Base-by-base conservation (phyloP, 2,888 invertebrate species). In the Lagria hirta region DNA sequence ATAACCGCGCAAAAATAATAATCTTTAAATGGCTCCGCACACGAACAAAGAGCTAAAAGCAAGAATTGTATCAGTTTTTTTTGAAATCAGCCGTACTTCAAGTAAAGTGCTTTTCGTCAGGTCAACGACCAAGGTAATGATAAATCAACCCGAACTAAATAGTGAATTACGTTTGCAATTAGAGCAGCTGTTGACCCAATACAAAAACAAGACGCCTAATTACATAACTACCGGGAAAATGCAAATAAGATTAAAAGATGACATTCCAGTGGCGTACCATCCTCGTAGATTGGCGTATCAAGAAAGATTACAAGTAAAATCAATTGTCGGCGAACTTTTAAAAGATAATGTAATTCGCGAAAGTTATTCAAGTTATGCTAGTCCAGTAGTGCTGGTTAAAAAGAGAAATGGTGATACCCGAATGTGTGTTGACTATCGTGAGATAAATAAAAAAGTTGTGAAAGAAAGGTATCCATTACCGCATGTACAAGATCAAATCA, bases 291-390 rank as follows among this genome's bases (percentile, higher is more conserved):
- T 59, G 21, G 28, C 55, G n/a, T 35, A 28, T 22, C 36, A 36
- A 3, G 54, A 59, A 43, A 38, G 37, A 29, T 32, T 40, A 13
- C 40, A 48, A 38, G 49, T 59, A 13, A 46, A 34, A 46, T 23
- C 29, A 45, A 48, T 59, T 32, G 44, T 42, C 46, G 10, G 21
- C 14, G 46, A 52, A 22, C 40, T 51, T 11, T 37, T 54, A 14
- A 34, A 49, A n/a, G 49, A 54, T 4, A 49, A 46, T 1, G 48
- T 58, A 13, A 47, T 60, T 8, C 43, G 47, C 26, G 49, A 52
- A 22, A 51, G 57, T 37, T 29, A 33, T 16, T 59, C 60, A 1
- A 51, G 57, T 10, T 60, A 36, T 28, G 53, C 55, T 6, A 48
- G 50, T 23, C 54, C 48, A 4, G 43, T 59, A 5, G 56, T 58